Percentiles rank a stretch among this genome's conserved stretches.
Conservation (phyloP, 2,797 vertebrate genomes). For the Oryzias sinensis region DNA sequence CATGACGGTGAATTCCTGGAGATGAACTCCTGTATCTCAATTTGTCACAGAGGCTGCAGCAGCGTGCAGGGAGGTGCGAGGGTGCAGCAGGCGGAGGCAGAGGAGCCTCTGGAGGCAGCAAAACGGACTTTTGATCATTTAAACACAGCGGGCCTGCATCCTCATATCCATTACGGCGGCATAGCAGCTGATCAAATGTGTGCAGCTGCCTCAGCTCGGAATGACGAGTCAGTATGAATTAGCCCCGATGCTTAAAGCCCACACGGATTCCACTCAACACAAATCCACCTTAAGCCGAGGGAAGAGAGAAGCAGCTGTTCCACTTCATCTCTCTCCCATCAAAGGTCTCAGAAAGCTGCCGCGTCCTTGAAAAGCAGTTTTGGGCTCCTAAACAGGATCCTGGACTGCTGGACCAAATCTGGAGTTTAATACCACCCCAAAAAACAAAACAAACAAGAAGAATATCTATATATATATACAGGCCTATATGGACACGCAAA, state of each 20-base stretch:
- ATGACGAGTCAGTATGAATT: constrained; percentile 35
- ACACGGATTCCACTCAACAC: constrained; percentile 4
- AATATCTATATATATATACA: too few relatives aligned
- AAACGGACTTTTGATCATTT: constrained; percentile 37
- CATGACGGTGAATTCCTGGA: constrained; percentile 43
- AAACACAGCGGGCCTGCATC: constrained; percentile 7
- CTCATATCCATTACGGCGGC: constrained; percentile 37
- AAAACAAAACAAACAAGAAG: too few relatives aligned
- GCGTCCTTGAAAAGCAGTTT: too few relatives aligned
- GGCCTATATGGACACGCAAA: too few relatives aligned
- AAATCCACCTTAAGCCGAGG: constrained; percentile 13
- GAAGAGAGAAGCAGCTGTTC: background rate
- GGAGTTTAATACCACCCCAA: too few relatives aligned
- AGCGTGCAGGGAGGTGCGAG: background rate
- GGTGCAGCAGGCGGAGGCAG: constrained; percentile 19
- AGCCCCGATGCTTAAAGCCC: constrained; percentile 13
- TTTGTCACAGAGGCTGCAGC: constrained; percentile 48
- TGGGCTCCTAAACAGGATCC: too few relatives aligned
- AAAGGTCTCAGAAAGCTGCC: too few relatives aligned
- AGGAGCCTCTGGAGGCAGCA: constrained; percentile 26
- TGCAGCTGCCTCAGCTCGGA: constrained; percentile 20
- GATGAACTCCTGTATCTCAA: constrained; percentile 56
- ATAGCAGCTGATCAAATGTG: constrained; percentile 44
- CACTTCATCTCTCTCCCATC: background rate
- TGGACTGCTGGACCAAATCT: too few relatives aligned